Percentiles rank a stretch among this genome's conserved stretches.
Conservation (phyloP, 1,140 invertebrate species). For the Brevipalpus yothersi region DNA sequence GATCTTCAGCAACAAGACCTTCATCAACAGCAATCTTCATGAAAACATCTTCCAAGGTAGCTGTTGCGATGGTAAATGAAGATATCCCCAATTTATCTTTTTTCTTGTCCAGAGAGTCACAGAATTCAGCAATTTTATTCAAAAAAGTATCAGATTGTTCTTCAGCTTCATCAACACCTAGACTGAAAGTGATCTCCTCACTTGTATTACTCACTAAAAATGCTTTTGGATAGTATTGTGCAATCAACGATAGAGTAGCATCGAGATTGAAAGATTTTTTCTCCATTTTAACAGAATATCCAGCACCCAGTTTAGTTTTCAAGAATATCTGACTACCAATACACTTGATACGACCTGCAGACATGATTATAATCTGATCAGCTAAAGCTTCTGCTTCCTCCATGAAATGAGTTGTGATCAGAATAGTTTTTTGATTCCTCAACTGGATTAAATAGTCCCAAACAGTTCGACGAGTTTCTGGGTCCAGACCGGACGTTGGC, state of each 20-base stretch:
- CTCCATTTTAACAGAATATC: constrained; percentile 12
- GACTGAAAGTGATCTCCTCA: background rate
- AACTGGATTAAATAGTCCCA: constrained; percentile 28
- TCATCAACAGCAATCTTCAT: background rate
- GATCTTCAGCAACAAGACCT: background rate
- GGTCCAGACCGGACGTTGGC: constrained; percentile 26
- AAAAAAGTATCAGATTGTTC: background rate
- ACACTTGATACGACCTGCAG: constrained; percentile 25
- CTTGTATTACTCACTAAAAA: background rate
- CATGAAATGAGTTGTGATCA: constrained; percentile 92
- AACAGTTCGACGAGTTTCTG: constrained; percentile 28
- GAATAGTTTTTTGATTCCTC: constrained; percentile 34
- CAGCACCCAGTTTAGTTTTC: constrained; percentile 23
- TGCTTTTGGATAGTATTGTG: background rate
- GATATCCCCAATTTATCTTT: constrained; percentile 34
- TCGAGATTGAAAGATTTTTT: constrained; percentile 6
- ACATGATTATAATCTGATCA: constrained; percentile 30
- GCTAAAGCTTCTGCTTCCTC: constrained; percentile 64
- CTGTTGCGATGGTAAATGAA: constrained; percentile 48
- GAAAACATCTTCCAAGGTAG: constrained; percentile 59
- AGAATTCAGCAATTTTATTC: constrained; percentile 17
- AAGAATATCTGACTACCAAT: constrained; percentile 27
- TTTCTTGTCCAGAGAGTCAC: constrained; percentile 35
- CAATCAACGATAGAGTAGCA: background rate
- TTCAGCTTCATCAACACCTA: background rate